Base-by-base conservation (phyloP, 2,888 invertebrate genomes). In the Drosophila tripunctata region DNA sequence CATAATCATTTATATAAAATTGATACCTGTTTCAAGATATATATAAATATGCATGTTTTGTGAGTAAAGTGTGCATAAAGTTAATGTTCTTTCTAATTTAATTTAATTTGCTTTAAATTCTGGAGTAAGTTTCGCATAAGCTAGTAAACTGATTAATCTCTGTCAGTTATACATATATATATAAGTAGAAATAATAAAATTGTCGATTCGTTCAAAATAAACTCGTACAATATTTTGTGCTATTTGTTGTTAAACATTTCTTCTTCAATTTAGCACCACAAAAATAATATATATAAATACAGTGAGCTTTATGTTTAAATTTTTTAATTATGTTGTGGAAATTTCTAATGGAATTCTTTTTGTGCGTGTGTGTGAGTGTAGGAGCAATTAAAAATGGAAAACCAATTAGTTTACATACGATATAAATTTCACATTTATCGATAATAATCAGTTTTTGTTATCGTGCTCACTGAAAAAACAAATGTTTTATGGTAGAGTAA, bases 261-360 rank as follows among this genome's bases (percentile, higher is more conserved):
- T 33, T 40, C 41, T 44, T 54, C 12, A 33, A 58, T 47, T 44
- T 75, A 79, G 79, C 80, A 87, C 80, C 80, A 71, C 67, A 64
- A 43, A 72, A 71, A 65, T 60, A n/a, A n/a, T n/a, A 61, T 54
- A 79, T 43, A 55, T 73, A 78, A 51, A 27, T 43, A 80, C 56
- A 24, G 51, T 74, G 57, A 69, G 67, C 75, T 81, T 65, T 54
- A 64, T 44, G 35, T 51, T 43, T 36, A 51, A 35, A 50, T 52
- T 31, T 60, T 30, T 61, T 64, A 57, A 60, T 56, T 43, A 45
- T 63, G 38, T 62, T 63, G 63, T 69, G 61, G 64, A 76, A 76
- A 76, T 67, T 82, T 82, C 64, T 82, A 76, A 86, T 86, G 79
- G 86, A 88, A 83, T 86, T 82, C 52, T 64, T 64, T 30, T 69